phyloP scores from a whole-genome alignment of 1,140 invertebrate genomes.

The Whitmania pigra region DNA sequence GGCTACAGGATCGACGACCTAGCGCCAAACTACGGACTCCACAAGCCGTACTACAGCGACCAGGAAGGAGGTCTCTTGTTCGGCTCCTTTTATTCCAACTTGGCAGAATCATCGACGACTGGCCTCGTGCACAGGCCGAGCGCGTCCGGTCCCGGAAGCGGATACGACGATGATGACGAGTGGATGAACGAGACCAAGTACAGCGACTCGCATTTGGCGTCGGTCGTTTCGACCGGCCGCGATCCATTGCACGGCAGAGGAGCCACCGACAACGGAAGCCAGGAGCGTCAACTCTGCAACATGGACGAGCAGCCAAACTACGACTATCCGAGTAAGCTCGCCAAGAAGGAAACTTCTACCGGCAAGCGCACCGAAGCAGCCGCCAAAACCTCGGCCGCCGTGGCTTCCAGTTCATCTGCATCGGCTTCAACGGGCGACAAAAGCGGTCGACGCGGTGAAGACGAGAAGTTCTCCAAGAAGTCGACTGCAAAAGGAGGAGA shows the following conservation, averaged over 20 bases:
- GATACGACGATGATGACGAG: conserved; percentile 9
- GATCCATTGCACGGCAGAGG: background rate
- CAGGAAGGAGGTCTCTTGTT: background rate
- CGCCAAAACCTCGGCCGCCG: background rate
- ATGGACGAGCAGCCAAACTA: background rate
- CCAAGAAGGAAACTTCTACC: background rate
- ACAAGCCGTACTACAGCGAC: conserved; percentile 1
- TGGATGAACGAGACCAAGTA: conserved; percentile 13
- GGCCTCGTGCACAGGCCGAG: background rate
- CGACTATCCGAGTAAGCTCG: background rate
- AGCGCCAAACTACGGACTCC: background rate
- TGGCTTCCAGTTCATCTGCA: background rate
- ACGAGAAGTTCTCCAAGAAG: background rate
- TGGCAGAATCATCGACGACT: background rate
- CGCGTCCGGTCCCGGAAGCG: background rate
- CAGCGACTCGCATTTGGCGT: background rate
- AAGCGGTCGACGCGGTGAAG: background rate
- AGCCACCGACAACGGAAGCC: too few relatives aligned
- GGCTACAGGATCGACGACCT: background rate
- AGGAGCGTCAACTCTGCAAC: conserved; percentile 6
- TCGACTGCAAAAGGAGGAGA: background rate
- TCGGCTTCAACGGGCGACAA: background rate
- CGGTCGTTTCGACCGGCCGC: background rate
- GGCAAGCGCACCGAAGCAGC: background rate
- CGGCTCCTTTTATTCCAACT: background rate